phyloP scores from a whole-genome alignment of 2,113 vertebrate species.

The Myotis brandtii region DNA sequence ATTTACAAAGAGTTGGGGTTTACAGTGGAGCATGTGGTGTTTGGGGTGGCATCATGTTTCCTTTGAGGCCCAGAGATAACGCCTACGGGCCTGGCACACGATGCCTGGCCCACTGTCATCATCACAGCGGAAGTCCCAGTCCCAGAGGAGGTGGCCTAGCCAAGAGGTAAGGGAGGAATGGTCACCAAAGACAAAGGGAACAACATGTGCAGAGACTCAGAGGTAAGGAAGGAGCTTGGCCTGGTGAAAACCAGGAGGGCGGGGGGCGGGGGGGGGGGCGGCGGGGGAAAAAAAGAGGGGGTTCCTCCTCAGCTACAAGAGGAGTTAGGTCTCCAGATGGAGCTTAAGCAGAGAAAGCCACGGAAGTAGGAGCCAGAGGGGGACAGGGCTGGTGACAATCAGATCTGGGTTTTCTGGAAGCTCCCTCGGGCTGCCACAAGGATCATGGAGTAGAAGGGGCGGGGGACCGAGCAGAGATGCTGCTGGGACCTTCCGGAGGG shows the following conservation, averaged over 20 bases:
- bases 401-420: not conserved
- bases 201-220: not conserved
- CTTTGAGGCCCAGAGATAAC: not conserved
- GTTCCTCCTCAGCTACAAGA: too few relatives aligned
- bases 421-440: not conserved
- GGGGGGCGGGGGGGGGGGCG: accelerated
- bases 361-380: too few relatives aligned
- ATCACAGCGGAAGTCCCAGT: not conserved
- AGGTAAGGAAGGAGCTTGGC: too few relatives aligned
- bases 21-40: not conserved
- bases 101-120: accelerated
- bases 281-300: accelerated
- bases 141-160: not conserved
- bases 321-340: not conserved
- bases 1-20: accelerated
- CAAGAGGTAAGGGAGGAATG: not conserved
- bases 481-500: not conserved
- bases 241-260: too few relatives aligned
- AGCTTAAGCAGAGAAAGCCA: not conserved
- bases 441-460: not conserved
- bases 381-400: not conserved
- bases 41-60: not conserved
- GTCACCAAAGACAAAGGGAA: not conserved
- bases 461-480: too few relatives aligned
- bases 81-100: not conserved